Evolutionary conservation across 2,113 vertebrate species (phyloP), one percentile per base, ranked within the genome.

Genomic region (Podilymbus podiceps): DNA sequence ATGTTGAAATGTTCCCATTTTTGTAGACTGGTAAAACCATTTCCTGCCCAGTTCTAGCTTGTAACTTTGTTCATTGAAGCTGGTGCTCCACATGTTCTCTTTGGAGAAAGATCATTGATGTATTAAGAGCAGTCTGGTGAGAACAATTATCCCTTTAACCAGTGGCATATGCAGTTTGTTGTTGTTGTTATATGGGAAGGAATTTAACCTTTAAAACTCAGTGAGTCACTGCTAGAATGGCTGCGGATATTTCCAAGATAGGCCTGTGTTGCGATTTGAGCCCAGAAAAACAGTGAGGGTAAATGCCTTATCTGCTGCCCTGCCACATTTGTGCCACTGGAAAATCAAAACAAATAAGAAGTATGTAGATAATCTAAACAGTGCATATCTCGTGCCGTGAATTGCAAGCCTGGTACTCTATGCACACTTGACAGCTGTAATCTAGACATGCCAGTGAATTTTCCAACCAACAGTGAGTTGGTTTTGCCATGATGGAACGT

Each of bases 121-220:
- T 50, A 19, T 71, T 88, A 67, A 79, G 81, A 89, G 82, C n/a
- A 71, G 30, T 25, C 81, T 91, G 68, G 47, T n/a, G 44, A 94
- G 67, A 85, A 94, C 67, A 83, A 69, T 73, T 58, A 85, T 69
- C 55, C n/a, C 40, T 56, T 66, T 80, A 76, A 92, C 27, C 47
- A 73, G 55, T 90, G 91, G 35, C 81, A 96, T 73, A 88, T 89
- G 79, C 27, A 81, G 35, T 93, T 91, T 96, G 66, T 87, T 96
- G 83, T 66, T 95, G 80, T 50, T 94, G 52, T 87, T 93, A 35
- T 53, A 75, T 68, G 91, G 64, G 88, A 93, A 96, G 82, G 64
- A 96, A 90, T 89, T 80, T 94, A 97, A 96, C 90, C 90, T 96
- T 75, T 71, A 89, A 93, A 91, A 91, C 80, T 88, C 71, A 71